A percentile compares a stretch with the other conserved stretches of the same genome.
phyloP scores from a whole-genome alignment of 2,888 invertebrate species.

The Buathra laborator region DNA sequence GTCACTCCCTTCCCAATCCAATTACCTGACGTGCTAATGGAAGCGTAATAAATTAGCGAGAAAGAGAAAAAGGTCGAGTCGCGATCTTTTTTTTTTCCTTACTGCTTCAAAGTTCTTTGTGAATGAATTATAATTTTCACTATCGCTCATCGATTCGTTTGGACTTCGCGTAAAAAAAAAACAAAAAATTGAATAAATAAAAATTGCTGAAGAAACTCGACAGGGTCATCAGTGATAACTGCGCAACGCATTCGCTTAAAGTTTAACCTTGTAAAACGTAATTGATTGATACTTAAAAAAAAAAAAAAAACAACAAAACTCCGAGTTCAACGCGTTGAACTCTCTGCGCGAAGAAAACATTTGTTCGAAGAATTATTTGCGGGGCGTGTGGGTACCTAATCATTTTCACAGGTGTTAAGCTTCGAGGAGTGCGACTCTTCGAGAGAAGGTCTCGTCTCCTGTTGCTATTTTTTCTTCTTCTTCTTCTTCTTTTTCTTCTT shows the following conservation, averaged over 20 bases:
- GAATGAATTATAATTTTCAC: not conserved
- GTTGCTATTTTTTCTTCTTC: constrained; percentile 20
- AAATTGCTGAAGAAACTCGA: not conserved
- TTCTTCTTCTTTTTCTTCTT: constrained; percentile 27
- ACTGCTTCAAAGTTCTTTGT: not conserved
- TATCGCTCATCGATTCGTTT: not conserved
- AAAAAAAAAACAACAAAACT: constrained; percentile 14
- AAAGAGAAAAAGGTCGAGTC: not conserved
- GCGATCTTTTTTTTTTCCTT: not conserved
- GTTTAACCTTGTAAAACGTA: not conserved
- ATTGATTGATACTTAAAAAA: not conserved
- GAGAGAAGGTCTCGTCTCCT: not conserved
- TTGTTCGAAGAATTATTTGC: not conserved
- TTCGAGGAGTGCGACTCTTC: constrained; percentile 2
- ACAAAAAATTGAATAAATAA: not conserved
- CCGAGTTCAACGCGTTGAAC: constrained; percentile 10
- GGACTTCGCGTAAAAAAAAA: not conserved
- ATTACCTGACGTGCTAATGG: constrained; percentile 53
- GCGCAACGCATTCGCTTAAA: not conserved
- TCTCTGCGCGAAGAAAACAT: not conserved
- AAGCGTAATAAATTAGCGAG: constrained; percentile 22
- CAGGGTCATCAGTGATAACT: constrained; percentile 2
- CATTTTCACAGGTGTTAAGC: constrained; percentile 35
- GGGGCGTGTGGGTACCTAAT: not conserved
- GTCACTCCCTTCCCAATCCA: constrained; percentile 33